A percentile compares a stretch with the other conserved stretches of the same genome.
Evolutionary conservation across 2,888 invertebrate species (phyloP).

Genomic region (Apotomis turbidana): DNA sequence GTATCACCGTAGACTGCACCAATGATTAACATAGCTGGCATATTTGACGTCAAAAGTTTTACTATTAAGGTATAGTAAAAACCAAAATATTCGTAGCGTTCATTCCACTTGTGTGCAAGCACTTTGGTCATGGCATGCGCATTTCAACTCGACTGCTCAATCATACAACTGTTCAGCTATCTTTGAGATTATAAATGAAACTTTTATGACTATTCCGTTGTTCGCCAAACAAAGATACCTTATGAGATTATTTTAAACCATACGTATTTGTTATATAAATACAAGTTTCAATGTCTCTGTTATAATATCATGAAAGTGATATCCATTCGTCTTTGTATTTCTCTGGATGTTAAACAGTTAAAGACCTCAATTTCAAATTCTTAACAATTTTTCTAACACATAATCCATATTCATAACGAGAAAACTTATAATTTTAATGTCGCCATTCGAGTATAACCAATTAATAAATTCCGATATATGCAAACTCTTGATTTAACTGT

Average conservation of each 20-base stretch:
- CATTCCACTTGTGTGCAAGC: constrained; percentile 50
- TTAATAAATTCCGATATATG: constrained; percentile 45
- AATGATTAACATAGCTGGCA: no score
- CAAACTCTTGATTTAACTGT: constrained; percentile 46
- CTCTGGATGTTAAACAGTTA: not conserved
- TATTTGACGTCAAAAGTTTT: no score
- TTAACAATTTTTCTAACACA: constrained; percentile 21
- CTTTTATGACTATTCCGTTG: constrained; percentile 75
- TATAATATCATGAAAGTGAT: constrained; percentile 20
- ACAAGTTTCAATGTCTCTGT: constrained; percentile 26
- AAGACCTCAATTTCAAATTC: constrained; percentile 12
- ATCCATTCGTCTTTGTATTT: constrained; percentile 22
- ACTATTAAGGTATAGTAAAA: no score
- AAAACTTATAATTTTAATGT: constrained; percentile 37
- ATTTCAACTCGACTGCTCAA: constrained; percentile 70
- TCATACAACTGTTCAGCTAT: constrained; percentile 78
- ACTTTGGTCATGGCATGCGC: constrained; percentile 62
- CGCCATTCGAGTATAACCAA: constrained; percentile 41
- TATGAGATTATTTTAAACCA: constrained; percentile 43
- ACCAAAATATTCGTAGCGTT: constrained; percentile 1
- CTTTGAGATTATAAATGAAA: constrained; percentile 78
- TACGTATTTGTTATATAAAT: constrained; percentile 39
- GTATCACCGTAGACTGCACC: no score
- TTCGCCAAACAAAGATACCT: constrained; percentile 54
- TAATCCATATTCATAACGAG: constrained; percentile 38